Conservation (phyloP, 2,113 vertebrate genomes). For the Calidris pygmaea region DNA sequence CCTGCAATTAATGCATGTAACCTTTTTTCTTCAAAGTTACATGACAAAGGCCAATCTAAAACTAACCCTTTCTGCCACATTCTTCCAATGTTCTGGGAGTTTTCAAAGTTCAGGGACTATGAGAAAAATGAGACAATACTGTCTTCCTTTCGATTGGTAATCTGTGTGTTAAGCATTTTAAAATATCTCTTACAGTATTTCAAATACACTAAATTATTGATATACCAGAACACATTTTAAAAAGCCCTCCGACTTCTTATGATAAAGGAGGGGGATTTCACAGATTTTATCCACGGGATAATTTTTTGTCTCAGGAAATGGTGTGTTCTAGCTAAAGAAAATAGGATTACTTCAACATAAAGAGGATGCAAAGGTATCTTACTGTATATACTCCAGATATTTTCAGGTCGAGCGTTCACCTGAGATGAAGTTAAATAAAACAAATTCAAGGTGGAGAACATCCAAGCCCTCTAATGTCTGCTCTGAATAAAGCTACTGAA, state of each 20-base stretch:
- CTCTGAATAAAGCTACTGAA: not conserved
- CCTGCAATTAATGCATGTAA: fast-evolving
- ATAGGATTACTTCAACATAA: not conserved
- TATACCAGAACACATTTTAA: fast-evolving
- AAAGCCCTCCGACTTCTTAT: not conserved
- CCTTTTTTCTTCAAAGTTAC: not conserved
- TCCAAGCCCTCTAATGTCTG: not conserved
- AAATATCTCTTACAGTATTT: not conserved
- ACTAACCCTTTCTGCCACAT: not conserved
- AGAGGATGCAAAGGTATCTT: not conserved
- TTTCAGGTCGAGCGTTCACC: not conserved
- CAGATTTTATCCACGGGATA: not conserved
- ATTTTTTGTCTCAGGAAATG: fast-evolving
- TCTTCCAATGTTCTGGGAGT: not conserved
- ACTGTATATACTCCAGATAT: not conserved
- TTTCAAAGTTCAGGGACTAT: not conserved
- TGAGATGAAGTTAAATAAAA: not conserved
- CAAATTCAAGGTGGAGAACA: not conserved
- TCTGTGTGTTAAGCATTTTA: not conserved
- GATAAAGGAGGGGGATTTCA: fast-evolving
- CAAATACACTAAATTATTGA: not conserved
- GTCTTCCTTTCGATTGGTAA: not conserved
- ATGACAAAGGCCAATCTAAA: not conserved
- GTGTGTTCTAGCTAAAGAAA: not conserved
- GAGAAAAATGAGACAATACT: not conserved